Base-by-base conservation (phyloP, 2,113 vertebrate genomes). In the Prochilodus magdalenae region DNA sequence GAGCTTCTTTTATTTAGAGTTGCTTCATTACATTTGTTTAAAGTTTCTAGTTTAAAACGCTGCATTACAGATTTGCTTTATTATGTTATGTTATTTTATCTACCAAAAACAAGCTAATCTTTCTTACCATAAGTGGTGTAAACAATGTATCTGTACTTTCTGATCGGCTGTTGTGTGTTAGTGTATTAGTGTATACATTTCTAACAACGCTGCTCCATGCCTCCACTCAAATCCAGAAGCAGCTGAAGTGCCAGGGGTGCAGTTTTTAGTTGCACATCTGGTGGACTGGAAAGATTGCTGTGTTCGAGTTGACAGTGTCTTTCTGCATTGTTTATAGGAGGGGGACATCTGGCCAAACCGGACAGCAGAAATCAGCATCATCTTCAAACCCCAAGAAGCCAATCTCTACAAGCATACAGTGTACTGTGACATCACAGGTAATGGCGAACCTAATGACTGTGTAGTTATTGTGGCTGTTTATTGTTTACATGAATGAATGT, bases 391-490 rank as follows among this genome's bases (percentile, higher is more conserved):
- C 0, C 80, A 66, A 36, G 93, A 96, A 86, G 95, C 93, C 84
- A 91, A 20, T 83, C 20, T 94, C 30, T 96, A 95, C 88, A 91
- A 96, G 2, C 92, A 93, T 49, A 93, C 88, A 0, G 59, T 96
- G 47, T 97, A 96, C 84, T 98, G 96, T 36, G 84, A 95, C 75
- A 88, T 98, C 86, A 95, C 96, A 94, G 96, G 96, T 95, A 77
- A 18, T 47, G 75, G 36, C 1, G n/a, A 55, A 14, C 59, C 5
- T 59, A 26, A 63, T 49, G 69, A 26, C 63, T 70, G 14, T 57
- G 26, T 12, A 62, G 27, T 69, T 18, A 22, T 51, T 66, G 3
- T 72, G 3, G 36, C 7, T 36, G 36, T 36, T 36, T 36, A 36
- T 36, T 36, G 36, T 7, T 36, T 4, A 36, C 36, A 7, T 36